Base-by-base conservation (phyloP, 1,140 invertebrate genomes). In the Vanessa tameamea region DNA sequence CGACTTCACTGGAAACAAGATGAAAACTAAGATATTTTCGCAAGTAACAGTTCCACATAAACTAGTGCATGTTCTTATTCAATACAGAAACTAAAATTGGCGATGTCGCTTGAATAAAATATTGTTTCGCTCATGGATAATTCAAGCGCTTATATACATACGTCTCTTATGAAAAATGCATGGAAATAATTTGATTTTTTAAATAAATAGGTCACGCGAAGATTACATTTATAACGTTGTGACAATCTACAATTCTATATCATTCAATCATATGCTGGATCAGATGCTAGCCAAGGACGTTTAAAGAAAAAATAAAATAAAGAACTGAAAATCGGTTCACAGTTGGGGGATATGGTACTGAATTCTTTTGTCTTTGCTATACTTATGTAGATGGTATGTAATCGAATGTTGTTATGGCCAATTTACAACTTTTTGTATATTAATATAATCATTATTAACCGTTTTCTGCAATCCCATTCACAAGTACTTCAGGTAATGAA, bases 121-220 rank as follows among this genome's bases (percentile, higher is more conserved):
- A 73, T 73, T 67, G 15, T 53, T 53, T 20, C 4, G 8, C 51
- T 53, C 51, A 65, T 72, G 72, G 47, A 68, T 73, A 68, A 68
- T 64, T 50, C 63, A 61, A 50, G 13, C 37, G 37, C 13, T 61
- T 53, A 69, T 61, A 15, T 64, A 73, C 67, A 69, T 73, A 57
- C 48, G 53, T 69, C 6, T 23, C 7, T 43, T 43, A 43, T 43
- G 37, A 9, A 43, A 43, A 43, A 43, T 43, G 37, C 37, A 43
- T 26, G 48, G 8, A 65, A 53, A 26, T 73, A 73, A 69, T 67
- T 50, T 50, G 66, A 68, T 69, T 57, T 69, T 37, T 47, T 73
- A 63, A 69, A 68, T 65, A 69, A 73, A 68, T 73, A 69, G 72
- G 66, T 63, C 65, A 65, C 15, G 16, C 15, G 1, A 37, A 31